Evolutionary conservation across 1,140 invertebrate genomes (phyloP).

Genomic region (Tetranychus urticae): DNA sequence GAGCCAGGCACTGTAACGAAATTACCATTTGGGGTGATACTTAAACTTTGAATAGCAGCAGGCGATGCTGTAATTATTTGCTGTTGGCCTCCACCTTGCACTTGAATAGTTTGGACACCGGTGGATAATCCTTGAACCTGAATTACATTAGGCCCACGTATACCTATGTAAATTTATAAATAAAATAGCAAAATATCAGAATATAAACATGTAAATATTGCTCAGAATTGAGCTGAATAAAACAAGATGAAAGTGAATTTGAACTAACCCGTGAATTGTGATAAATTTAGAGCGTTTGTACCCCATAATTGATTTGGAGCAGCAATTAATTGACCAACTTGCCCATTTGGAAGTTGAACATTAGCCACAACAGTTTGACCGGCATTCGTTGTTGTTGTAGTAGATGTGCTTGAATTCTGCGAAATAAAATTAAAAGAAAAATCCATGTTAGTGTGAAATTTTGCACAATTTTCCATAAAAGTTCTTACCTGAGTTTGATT

Average conservation of each 20-base stretch:
- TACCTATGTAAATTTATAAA: constrained; percentile 5
- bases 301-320: constrained; percentile 10
- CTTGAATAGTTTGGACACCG: constrained; percentile 18
- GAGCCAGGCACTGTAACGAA: constrained; percentile 10
- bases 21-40: constrained; percentile 12
- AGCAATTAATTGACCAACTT: constrained; percentile 13
- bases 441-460: background rate
- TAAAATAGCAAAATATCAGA: background rate
- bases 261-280: constrained; percentile 6
- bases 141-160: constrained; percentile 14
- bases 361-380: constrained; percentile 15
- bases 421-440: background rate
- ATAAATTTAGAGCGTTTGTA: constrained; percentile 10
- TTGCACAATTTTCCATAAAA: background rate
- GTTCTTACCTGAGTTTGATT: constrained; percentile 1
- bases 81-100: constrained; percentile 18
- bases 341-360: constrained; percentile 17
- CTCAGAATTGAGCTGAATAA: background rate
- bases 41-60: constrained; percentile 16
- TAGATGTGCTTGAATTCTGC: constrained; percentile 3
- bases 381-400: background rate
- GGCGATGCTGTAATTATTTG: constrained; percentile 17
- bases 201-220: too few species aligned
- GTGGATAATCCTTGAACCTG: constrained; percentile 14
- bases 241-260: background rate